phyloP scores from a whole-genome alignment of 2,888 invertebrate species.

The Pyrrhia umbra region DNA sequence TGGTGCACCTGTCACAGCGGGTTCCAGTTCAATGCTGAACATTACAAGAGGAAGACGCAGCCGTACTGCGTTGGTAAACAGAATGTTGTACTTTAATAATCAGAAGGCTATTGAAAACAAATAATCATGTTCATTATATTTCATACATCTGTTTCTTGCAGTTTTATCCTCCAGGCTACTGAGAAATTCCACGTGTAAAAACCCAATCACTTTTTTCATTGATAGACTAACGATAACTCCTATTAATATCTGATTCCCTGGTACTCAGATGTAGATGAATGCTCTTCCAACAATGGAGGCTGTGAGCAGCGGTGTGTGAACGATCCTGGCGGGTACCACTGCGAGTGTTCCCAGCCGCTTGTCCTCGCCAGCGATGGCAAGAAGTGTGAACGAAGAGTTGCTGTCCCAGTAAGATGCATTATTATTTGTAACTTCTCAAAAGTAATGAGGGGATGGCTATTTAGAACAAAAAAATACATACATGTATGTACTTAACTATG shows the following conservation, averaged over 20 bases:
- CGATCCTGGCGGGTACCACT: conserved; percentile 90
- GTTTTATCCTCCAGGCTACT: too few species aligned
- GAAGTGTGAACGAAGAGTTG: conserved; percentile 86
- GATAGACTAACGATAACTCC: not conserved
- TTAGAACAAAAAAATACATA: too few species aligned
- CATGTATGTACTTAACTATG: too few species aligned
- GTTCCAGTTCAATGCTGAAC: conserved; percentile 90
- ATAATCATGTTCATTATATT: not conserved
- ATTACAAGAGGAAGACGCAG: conserved; percentile 89
- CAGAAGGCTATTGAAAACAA: not conserved
- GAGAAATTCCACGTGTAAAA: too few species aligned
- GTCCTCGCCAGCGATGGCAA: conserved; percentile 89
- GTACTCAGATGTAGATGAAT: conserved; percentile 90
- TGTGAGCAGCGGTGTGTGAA: conserved; percentile 92
- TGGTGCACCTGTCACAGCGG: conserved; percentile 92
- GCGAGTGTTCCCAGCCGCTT: conserved; percentile 90
- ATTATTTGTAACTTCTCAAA: not conserved
- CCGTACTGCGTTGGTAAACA: conserved; percentile 91
- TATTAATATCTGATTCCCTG: conserved; percentile 7
- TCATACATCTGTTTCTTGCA: too few species aligned
- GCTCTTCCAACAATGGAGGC: conserved; percentile 89
- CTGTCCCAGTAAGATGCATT: conserved; percentile 73
- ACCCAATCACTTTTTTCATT: too few species aligned
- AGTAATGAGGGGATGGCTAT: too few species aligned
- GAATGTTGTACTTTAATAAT: not conserved